Evolutionary conservation across 2,113 vertebrate species (phyloP), one percentile per base, ranked within the genome.

Genomic region (Benitochromis conjunctus): DNA sequence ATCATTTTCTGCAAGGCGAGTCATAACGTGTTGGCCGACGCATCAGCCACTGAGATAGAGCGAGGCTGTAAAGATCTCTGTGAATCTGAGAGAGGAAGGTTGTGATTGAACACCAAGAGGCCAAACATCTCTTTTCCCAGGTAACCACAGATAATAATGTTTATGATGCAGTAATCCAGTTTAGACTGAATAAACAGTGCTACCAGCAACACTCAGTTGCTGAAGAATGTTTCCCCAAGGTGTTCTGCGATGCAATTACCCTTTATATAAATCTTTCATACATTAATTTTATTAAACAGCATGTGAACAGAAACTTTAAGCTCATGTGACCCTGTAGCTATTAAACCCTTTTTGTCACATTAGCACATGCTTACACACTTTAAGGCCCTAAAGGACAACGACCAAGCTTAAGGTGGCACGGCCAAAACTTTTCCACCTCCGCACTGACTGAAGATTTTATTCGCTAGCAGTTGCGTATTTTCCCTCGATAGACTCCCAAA

Each of bases 1-100:
- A 97, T 98, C 96, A 92, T 95, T 96, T 91, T 94, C 94, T 90
- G 93, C 69, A 18, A 92, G 84, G 96, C 95, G 95, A 97, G 97
- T 95, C 95, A 92, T 96, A 95, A 94, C 95, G 96, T 96, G 97
- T 96, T 95, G 95, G 95, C 95, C 95, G 95, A 95, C 85, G 92
- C 92, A 94, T 96, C 18, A 95, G 95, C 95, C 95, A 91, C 96
- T 92, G 95, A 94, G 94, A 96, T 96, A 95, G 93, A 95, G 94
- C 90, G 91, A 93, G 95, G 96, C 96, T 95, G 96, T 98, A 98
- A 98, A 98, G 94, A 93, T 88, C 93, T 96, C 91, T 93, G 94
- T 10, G 85, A 81, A 83, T 89, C 80, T 93, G 95, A 89, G 93
- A 95, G 96, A 95, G 95, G 84, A 91, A 94, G 95, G 95, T 94